Evolutionary conservation across 2,797 vertebrate species (phyloP).

Genomic region (Lepilemur septentrionalis): DNA sequence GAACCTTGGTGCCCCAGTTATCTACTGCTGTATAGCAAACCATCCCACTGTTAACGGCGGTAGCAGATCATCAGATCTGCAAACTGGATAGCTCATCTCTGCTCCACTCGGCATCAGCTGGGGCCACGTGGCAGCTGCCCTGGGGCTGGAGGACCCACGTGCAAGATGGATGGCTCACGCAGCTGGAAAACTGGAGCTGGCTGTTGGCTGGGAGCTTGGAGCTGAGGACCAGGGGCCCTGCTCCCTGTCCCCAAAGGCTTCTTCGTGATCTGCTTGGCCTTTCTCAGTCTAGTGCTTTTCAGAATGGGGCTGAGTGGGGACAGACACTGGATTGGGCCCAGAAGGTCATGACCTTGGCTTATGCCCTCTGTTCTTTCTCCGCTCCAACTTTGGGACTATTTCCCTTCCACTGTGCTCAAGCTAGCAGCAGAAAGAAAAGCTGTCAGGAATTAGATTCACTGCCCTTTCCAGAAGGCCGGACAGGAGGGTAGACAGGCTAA

Average conservation of each 20-base stretch:
- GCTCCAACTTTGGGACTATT: no score
- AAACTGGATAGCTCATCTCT: not conserved
- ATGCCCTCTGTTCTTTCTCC: not conserved
- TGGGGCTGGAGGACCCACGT: accelerated
- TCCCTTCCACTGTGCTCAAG: no score
- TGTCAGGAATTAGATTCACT: not conserved
- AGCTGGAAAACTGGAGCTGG: not conserved
- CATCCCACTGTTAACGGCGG: not conserved
- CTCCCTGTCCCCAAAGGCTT: not conserved
- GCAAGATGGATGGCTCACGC: not conserved
- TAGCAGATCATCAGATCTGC: not conserved
- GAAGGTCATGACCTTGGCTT: not conserved
- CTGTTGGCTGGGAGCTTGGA: not conserved
- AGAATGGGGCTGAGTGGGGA: not conserved
- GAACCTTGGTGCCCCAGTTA: not conserved
- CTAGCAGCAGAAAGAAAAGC: not conserved
- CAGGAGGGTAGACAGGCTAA: not conserved
- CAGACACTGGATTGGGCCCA: not conserved
- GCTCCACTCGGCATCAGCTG: no score
- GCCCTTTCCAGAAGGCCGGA: not conserved
- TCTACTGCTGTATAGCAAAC: accelerated
- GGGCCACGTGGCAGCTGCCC: not conserved
- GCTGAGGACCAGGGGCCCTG: not conserved
- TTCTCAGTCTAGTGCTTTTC: not conserved
- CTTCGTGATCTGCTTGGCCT: not conserved